Conservation (phyloP, 2,797 vertebrate species). For the Chelonia mydas region DNA sequence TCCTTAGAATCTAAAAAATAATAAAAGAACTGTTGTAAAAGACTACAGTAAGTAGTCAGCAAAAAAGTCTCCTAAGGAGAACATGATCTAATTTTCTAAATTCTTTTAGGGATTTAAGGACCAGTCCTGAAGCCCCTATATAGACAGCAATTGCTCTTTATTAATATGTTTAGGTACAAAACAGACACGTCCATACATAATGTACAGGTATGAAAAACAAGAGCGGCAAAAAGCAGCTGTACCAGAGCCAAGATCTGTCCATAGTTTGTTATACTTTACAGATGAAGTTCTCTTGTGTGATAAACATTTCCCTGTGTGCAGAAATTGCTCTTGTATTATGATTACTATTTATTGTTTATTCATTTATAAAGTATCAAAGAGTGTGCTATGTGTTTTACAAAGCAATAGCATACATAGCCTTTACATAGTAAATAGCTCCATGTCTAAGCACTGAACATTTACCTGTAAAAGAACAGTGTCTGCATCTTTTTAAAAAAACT, state of each 20-base stretch:
- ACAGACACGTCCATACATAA: neutral
- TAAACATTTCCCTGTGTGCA: neutral
- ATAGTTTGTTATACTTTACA: neutral
- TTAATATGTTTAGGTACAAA: neutral
- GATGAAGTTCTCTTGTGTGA: neutral
- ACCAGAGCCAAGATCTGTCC: neutral
- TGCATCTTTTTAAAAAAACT: neutral
- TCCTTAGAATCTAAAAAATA: no score
- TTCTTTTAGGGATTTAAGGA: neutral
- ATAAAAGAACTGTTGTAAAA: neutral
- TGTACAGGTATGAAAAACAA: neutral
- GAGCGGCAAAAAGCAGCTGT: neutral
- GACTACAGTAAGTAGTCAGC: neutral
- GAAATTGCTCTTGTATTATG: neutral
- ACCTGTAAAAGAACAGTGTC: neutral
- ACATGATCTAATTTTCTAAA: neutral
- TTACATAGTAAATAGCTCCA: neutral
- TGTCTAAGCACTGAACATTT: neutral
- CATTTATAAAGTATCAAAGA: neutral
- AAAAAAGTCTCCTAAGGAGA: neutral
- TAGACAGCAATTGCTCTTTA: neutral
- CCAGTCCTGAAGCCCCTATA: neutral
- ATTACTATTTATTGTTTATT: neutral
- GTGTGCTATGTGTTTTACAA: neutral
- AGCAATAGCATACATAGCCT: neutral